Evolutionary conservation across 2,888 invertebrate species (phyloP).

Genomic region (Epinotia ramella): DNA sequence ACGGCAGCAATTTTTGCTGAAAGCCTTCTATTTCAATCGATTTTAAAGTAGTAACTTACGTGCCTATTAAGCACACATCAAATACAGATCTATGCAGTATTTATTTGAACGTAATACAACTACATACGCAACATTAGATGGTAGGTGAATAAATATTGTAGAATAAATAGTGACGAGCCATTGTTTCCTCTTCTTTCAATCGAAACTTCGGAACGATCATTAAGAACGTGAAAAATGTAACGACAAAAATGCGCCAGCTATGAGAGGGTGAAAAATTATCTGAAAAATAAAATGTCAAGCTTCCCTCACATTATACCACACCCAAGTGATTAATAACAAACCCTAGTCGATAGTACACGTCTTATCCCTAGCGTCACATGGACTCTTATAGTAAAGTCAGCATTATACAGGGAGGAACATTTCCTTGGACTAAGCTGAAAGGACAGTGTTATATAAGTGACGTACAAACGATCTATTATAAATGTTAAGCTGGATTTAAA

Average conservation of each 20-base stretch:
- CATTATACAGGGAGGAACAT: too few relatives aligned
- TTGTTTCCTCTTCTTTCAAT: slow-evolving; percentile 20
- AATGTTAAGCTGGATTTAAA: too few relatives aligned
- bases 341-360: slow-evolving; percentile 22
- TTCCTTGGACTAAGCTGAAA: too few relatives aligned
- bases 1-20: slow-evolving; percentile 17
- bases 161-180: not conserved
- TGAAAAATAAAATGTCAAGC: slow-evolving; percentile 30
- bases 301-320: slow-evolving; percentile 21
- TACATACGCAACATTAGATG: not conserved
- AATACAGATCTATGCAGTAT: not conserved
- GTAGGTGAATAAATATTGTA: not conserved
- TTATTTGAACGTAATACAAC: slow-evolving; percentile 16
- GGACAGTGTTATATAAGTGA: too few relatives aligned
- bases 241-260: slow-evolving; percentile 12
- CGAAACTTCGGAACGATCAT: slow-evolving; percentile 14
- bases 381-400: not conserved
- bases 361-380: slow-evolving; percentile 9
- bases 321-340: slow-evolving; percentile 38
- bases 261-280: slow-evolving; percentile 30
- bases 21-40: slow-evolving; percentile 35
- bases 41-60: slow-evolving; percentile 18
- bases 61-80: not conserved
- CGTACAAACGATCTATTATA: too few relatives aligned
- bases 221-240: slow-evolving; percentile 33